Percentiles rank a stretch among this genome's conserved stretches.
Conservation (phyloP, 1,140 invertebrate genomes). For the Cecropterus lyciades region DNA sequence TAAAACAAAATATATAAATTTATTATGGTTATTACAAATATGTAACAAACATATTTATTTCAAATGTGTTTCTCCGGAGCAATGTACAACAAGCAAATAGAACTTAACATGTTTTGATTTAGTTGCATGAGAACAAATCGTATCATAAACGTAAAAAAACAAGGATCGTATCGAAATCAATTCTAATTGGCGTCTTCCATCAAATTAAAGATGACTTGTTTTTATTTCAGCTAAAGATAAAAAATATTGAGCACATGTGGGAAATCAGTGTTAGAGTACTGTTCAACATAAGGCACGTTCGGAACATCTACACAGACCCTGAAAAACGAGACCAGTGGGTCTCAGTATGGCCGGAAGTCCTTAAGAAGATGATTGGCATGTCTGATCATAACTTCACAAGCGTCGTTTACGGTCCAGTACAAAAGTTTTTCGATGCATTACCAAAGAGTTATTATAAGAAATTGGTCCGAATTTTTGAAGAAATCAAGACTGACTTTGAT, state of each 20-base stretch:
- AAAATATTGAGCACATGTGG: conserved; percentile 86
- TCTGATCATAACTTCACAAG: conserved; percentile 85
- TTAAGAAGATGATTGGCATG: conserved; percentile 84
- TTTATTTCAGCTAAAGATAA: conserved; percentile 82
- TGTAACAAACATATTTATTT: too few species aligned
- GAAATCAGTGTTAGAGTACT: conserved; percentile 85
- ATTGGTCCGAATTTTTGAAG: conserved; percentile 79
- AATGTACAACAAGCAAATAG: too few species aligned
- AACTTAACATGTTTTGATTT: too few species aligned
- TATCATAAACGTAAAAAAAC: too few species aligned
- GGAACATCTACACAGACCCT: conserved; percentile 86
- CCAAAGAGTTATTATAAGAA: conserved; percentile 81
- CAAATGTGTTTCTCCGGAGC: too few species aligned
- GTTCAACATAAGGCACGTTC: conserved; percentile 85
- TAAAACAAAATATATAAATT: too few species aligned
- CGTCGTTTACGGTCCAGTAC: conserved; percentile 84
- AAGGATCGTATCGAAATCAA: too few species aligned
- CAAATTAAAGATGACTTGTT: background rate
- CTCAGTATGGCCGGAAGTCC: conserved; percentile 83
- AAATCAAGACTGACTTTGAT: conserved; percentile 85
- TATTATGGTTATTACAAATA: too few species aligned
- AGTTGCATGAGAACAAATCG: too few species aligned
- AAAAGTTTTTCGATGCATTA: conserved; percentile 81
- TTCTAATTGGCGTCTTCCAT: too few species aligned
- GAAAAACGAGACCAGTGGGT: conserved; percentile 84